Conservation (phyloP, 1,140 invertebrate species). For the Drusus annulatus region DNA sequence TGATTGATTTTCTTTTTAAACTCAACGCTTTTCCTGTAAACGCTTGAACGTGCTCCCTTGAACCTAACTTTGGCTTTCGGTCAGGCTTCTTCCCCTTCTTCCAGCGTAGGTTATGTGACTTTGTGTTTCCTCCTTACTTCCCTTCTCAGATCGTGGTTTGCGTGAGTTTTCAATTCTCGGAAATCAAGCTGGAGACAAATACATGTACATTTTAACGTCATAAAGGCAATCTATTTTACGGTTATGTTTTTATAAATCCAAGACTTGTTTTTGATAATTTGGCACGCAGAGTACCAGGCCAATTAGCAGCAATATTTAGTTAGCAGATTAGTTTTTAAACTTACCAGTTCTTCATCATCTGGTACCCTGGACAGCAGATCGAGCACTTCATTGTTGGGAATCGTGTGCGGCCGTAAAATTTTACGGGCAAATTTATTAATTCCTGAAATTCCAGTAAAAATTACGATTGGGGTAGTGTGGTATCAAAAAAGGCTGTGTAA, state of each 20-base stretch:
- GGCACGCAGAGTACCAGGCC: no score
- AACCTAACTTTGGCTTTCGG: constrained; percentile 32
- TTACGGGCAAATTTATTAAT: constrained; percentile 97
- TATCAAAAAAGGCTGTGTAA: no score
- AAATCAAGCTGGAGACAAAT: constrained; percentile 68
- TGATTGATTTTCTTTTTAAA: constrained; percentile 50
- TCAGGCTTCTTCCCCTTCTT: constrained; percentile 24
- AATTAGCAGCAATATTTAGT: no score
- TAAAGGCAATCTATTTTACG: no score
- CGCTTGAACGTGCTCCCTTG: constrained; percentile 44
- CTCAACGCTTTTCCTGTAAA: constrained; percentile 42
- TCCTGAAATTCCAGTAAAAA: constrained; percentile 61
- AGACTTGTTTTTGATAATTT: no score
- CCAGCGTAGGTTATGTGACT: constrained; percentile 67
- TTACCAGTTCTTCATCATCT: constrained; percentile 93
- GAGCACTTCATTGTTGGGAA: constrained; percentile 97
- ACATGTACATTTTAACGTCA: background rate
- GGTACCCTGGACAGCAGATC: constrained; percentile 97
- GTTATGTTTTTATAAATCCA: no score
- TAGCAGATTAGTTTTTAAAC: constrained; percentile 61
- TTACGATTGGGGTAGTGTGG: no score
- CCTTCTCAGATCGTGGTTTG: constrained; percentile 67
- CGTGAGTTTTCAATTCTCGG: constrained; percentile 72
- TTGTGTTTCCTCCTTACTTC: constrained; percentile 75
- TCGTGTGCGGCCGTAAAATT: constrained; percentile 91